These are phyloP conservation scores for Orchestes rusci DNA, from an alignment of 2,888 invertebrate genomes.

Conservation along the genomic window DNA sequence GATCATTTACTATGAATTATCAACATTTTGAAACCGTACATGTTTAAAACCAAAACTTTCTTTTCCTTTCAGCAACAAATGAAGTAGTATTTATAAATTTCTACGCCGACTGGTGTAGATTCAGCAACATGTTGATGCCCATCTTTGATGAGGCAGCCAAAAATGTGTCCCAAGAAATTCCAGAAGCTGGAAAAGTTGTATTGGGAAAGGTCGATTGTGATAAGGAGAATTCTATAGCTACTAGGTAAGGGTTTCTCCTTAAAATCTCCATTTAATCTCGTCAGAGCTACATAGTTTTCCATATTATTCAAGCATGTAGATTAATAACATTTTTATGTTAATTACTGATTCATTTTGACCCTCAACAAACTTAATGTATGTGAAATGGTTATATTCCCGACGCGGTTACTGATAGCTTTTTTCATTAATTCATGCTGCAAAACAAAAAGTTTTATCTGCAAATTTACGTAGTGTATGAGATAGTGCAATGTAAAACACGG, in stretches of 20 bases:
- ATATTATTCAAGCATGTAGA: too few relatives aligned
- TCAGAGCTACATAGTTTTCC: too few relatives aligned
- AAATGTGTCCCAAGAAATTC: slow-evolving; percentile 70
- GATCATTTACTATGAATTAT: background rate
- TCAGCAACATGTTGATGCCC: slow-evolving; percentile 94
- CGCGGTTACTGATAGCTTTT: too few relatives aligned
- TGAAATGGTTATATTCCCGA: too few relatives aligned
- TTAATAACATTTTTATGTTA: too few relatives aligned
- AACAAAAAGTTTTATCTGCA: too few relatives aligned
- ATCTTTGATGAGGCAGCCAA: slow-evolving; percentile 94
- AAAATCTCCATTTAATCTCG: too few relatives aligned
- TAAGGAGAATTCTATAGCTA: slow-evolving; percentile 77
- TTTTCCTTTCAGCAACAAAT: slow-evolving; percentile 70
- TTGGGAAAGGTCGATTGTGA: slow-evolving; percentile 98
- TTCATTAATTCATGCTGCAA: too few relatives aligned
- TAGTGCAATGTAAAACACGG: too few relatives aligned
- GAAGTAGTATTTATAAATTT: slow-evolving; percentile 98
- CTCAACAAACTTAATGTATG: background rate
- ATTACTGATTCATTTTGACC: background rate
- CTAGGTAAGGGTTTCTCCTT: slow-evolving; percentile 38
- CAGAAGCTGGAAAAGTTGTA: slow-evolving; percentile 76
- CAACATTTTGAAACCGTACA: background rate
- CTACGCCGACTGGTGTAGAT: slow-evolving; percentile 99
- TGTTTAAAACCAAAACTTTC: too few relatives aligned
- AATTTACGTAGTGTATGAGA: too few relatives aligned